A percentile compares a stretch with the other conserved stretches of the same genome.
Conservation (phyloP, 2,113 vertebrate species). For the Phalacrocorax brasilianus region DNA sequence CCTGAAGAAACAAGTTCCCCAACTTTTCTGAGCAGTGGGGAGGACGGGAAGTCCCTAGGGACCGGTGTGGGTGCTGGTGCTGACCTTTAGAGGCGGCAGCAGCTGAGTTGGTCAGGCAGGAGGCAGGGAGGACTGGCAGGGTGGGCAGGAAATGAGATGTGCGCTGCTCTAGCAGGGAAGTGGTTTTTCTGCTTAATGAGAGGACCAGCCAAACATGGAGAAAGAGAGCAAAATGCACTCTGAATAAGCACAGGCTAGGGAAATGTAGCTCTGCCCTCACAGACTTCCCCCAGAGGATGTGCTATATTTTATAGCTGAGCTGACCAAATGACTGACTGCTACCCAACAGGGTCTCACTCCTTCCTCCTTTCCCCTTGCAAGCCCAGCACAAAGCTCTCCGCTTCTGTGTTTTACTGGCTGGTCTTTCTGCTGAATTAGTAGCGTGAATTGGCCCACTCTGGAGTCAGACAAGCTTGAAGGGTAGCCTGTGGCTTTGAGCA, state of each 20-base stretch:
- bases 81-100: not conserved
- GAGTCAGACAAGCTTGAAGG: not conserved
- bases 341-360: not conserved
- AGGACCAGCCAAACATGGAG: not conserved
- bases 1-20: not conserved
- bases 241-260: not conserved
- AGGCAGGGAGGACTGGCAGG: not conserved
- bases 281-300: not conserved
- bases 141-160: not conserved
- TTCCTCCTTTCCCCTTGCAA: not conserved
- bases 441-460: not conserved
- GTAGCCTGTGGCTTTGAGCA: not conserved
- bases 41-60: not conserved
- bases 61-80: not conserved
- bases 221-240: not conserved
- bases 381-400: not conserved
- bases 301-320: not conserved
- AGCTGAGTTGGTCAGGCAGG: not conserved
- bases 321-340: not conserved
- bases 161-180: not conserved
- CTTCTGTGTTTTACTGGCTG: not conserved
- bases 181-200: constrained; percentile 21
- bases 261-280: not conserved
- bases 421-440: not conserved
- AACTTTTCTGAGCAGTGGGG: not conserved